Evolutionary conservation across 2,113 vertebrate genomes (phyloP).

Genomic region (mouse (Mus musculus)): DNA sequence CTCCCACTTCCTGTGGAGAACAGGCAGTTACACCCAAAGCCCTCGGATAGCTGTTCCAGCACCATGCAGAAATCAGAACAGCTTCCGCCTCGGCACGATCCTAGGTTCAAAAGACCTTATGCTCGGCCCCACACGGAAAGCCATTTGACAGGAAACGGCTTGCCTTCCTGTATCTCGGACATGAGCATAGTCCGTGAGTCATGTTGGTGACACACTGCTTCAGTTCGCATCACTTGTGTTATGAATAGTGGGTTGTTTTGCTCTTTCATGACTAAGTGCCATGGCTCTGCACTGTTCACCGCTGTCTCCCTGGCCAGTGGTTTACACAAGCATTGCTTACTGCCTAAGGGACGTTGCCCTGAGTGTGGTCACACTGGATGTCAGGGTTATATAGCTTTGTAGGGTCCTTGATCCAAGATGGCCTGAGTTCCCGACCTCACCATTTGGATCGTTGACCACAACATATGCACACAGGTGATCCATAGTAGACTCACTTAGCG

Average conservation of each 20-base stretch:
- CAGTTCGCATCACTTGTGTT: background rate
- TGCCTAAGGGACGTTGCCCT: rapidly evolving
- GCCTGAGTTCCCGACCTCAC: background rate
- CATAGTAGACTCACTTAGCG: no score
- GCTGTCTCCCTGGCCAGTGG: rapidly evolving
- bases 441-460: rapidly evolving
- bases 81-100: rapidly evolving
- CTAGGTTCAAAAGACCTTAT: background rate
- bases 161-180: background rate
- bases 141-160: no score
- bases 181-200: background rate
- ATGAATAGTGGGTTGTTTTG: background rate
- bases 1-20: rapidly evolving
- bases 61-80: background rate
- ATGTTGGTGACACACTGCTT: background rate
- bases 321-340: background rate
- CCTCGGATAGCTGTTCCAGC: background rate
- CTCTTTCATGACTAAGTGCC: background rate
- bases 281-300: no score
- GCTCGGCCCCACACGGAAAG: rapidly evolving
- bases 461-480: rapidly evolving
- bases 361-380: background rate
- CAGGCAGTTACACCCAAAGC: rapidly evolving
- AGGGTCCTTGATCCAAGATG: no score
- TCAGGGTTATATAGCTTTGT: rapidly evolving